phyloP scores from a whole-genome alignment of 2,797 vertebrate species.

The Columba guinea region DNA sequence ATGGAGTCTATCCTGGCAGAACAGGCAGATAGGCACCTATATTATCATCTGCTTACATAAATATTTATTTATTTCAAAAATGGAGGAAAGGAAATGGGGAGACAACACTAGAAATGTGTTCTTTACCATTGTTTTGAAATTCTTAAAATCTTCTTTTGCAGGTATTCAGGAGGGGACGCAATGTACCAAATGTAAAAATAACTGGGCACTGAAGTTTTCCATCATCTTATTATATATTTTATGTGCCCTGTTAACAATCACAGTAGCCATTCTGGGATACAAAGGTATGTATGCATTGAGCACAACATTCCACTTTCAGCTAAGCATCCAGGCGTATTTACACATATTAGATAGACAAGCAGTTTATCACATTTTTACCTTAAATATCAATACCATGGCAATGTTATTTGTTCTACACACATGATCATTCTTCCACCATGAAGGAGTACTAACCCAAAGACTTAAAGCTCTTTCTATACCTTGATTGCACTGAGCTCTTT shows the following conservation, averaged over 20 bases:
- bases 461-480: neutral
- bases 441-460: neutral
- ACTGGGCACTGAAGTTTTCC: constrained; percentile 95
- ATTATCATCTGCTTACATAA: neutral
- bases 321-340: neutral
- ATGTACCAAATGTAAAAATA: constrained; percentile 97
- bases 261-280: constrained; percentile 93
- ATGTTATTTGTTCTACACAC: neutral
- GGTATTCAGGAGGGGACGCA: constrained; percentile 96
- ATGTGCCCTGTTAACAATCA: constrained; percentile 91
- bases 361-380: neutral
- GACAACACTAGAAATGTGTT: neutral
- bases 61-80: neutral
- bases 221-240: constrained; percentile 92
- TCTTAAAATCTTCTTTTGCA: constrained; percentile 76
- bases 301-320: neutral
- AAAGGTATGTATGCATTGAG: constrained; percentile 85
- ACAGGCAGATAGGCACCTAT: neutral
- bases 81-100: neutral
- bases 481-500: neutral
- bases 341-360: neutral
- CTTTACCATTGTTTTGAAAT: constrained; percentile 5
- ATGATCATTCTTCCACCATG: neutral
- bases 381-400: neutral
- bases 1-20: neutral